phyloP scores from a whole-genome alignment of 1,140 invertebrate genomes.

The Trichoplusia ni region DNA sequence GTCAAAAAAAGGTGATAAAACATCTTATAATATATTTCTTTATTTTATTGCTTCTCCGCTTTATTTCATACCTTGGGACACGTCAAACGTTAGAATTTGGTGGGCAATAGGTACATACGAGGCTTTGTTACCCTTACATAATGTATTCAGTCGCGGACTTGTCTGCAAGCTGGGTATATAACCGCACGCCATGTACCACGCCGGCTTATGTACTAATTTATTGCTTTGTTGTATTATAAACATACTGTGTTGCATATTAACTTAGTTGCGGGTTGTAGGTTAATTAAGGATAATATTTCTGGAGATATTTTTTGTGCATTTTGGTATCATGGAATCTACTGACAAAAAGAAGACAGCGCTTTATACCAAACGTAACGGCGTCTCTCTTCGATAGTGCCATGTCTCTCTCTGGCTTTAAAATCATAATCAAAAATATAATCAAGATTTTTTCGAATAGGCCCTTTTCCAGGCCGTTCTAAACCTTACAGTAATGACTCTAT shows the following conservation, averaged over 20 bases:
- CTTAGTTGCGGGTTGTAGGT: neutral
- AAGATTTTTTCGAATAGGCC: too few relatives aligned
- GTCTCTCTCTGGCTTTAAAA: too few relatives aligned
- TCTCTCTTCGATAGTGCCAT: too few relatives aligned
- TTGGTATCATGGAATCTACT: too few relatives aligned
- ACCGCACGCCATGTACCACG: neutral
- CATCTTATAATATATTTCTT: neutral
- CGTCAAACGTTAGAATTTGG: constrained; percentile 68
- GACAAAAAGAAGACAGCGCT: too few relatives aligned
- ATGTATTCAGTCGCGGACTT: constrained; percentile 73
- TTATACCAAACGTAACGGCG: too few relatives aligned
- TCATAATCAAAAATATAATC: too few relatives aligned
- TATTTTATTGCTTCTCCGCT: neutral
- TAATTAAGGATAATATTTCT: too few relatives aligned
- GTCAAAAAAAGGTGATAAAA: too few relatives aligned
- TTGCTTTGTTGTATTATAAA: constrained; percentile 20
- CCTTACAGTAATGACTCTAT: too few relatives aligned
- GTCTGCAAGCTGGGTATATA: constrained; percentile 53
- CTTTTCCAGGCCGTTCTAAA: too few relatives aligned
- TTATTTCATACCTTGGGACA: constrained; percentile 38
- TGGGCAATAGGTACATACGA: constrained; percentile 63
- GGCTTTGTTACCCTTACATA: constrained; percentile 76
- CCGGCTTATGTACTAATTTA: constrained; percentile 32
- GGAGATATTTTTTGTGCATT: too few relatives aligned
- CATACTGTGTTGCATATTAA: neutral